A percentile compares a stretch with the other conserved stretches of the same genome.
Conservation (phyloP, 2,797 vertebrate genomes). For the Alauda arvensis region DNA sequence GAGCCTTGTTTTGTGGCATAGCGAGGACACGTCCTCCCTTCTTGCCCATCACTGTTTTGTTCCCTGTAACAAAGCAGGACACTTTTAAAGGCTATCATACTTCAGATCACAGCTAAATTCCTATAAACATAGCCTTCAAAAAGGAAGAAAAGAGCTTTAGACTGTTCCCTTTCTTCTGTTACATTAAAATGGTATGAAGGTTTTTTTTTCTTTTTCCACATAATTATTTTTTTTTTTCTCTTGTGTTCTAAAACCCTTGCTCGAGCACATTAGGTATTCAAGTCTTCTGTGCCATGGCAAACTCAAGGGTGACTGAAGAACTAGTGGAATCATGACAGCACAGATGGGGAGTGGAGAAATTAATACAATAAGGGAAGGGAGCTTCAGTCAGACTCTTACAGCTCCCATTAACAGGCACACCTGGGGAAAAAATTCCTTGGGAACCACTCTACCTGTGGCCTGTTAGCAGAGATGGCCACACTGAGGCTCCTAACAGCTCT, state of each 20-base stretch:
- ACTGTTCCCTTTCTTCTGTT: not conserved
- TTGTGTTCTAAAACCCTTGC: not conserved
- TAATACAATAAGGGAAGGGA: not conserved
- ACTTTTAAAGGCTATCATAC: not conserved
- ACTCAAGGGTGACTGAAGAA: slow-evolving; percentile 14
- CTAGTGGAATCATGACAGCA: not conserved
- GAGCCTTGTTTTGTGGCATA: not conserved
- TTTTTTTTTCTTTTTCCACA: not conserved
- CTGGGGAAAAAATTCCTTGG: not conserved
- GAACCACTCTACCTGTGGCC: not conserved
- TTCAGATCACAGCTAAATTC: slow-evolving; percentile 12
- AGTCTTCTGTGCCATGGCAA: not conserved
- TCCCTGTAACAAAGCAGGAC: not conserved
- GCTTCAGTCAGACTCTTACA: not conserved
- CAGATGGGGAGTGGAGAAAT: not conserved
- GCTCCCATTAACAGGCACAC: not conserved
- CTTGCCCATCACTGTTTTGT: not conserved
- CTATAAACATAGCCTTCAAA: not conserved
- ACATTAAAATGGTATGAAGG: not conserved
- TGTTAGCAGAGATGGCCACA: not conserved
- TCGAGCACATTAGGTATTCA: slow-evolving; percentile 14
- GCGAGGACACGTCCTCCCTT: not conserved
- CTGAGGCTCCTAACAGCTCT: not conserved
- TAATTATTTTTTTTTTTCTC: not conserved
- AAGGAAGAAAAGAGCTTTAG: not conserved